Percentiles rank a stretch among this genome's conserved stretches.
Evolutionary conservation across 2,888 invertebrate genomes (phyloP).

Genomic region (Diaperis boleti): DNA sequence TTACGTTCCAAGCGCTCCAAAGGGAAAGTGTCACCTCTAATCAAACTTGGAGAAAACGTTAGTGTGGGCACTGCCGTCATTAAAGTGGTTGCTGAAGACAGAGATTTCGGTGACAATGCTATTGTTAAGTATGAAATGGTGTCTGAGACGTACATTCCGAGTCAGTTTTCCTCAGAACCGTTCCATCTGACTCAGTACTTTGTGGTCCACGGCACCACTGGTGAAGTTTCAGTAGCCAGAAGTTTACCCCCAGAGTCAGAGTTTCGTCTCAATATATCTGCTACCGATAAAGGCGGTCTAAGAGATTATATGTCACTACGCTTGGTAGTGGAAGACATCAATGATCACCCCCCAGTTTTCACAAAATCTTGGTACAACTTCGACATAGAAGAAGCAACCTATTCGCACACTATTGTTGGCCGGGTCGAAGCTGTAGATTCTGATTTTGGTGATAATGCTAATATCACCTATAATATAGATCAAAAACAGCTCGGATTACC

Average conservation of each 20-base stretch:
- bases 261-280: slow-evolving; percentile 80
- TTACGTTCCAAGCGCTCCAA: slow-evolving; percentile 54
- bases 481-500: slow-evolving; percentile 68
- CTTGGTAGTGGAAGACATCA: slow-evolving; percentile 82
- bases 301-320: slow-evolving; percentile 78
- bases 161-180: slow-evolving; percentile 66
- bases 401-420: slow-evolving; percentile 78
- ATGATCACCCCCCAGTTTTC: slow-evolving; percentile 87
- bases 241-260: slow-evolving; percentile 81
- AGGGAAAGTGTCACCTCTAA: slow-evolving; percentile 69
- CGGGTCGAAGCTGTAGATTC: slow-evolving; percentile 82
- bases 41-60: slow-evolving; percentile 80
- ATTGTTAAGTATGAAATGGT: slow-evolving; percentile 78
- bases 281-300: slow-evolving; percentile 81
- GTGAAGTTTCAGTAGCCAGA: slow-evolving; percentile 80
- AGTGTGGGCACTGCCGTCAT: slow-evolving; percentile 78
- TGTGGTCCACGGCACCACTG: slow-evolving; percentile 80
- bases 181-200: slow-evolving; percentile 76
- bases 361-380: slow-evolving; percentile 87
- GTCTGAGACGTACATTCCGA: slow-evolving; percentile 76
- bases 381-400: slow-evolving; percentile 83
- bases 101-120: slow-evolving; percentile 78
- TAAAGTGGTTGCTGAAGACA: slow-evolving; percentile 78
- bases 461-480: slow-evolving; percentile 78
- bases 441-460: slow-evolving; percentile 85